Conservation (phyloP, 2,888 invertebrate genomes). For the Lasioglossum figueresi region DNA sequence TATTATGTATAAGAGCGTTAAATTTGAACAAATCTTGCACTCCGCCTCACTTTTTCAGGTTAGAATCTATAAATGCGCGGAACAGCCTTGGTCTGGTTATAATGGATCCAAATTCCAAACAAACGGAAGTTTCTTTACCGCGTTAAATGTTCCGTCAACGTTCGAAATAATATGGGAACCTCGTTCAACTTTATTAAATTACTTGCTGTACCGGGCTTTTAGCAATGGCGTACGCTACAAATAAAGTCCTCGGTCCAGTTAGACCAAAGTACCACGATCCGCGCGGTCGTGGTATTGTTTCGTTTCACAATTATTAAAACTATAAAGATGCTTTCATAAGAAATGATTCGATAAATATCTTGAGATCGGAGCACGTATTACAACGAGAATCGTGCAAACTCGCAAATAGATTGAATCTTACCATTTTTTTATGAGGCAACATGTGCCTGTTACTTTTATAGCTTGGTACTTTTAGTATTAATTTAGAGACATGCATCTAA, state of each 20-base stretch:
- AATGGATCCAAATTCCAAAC: background rate
- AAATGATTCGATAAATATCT: no score
- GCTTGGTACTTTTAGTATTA: no score
- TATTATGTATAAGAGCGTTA: no score
- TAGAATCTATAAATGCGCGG: background rate
- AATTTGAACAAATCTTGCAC: no score
- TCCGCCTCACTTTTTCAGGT: background rate
- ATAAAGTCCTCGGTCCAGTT: background rate
- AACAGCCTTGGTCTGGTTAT: background rate
- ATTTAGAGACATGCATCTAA: background rate
- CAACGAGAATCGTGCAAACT: no score
- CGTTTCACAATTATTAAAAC: no score
- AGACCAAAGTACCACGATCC: background rate
- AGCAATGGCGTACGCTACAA: background rate
- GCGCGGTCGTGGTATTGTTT: no score
- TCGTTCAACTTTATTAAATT: background rate
- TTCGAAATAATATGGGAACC: background rate
- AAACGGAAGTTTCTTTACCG: background rate
- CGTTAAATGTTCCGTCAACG: background rate
- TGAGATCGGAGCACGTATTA: no score
- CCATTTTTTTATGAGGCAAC: no score
- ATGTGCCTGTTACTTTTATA: no score
- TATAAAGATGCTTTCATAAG: no score
- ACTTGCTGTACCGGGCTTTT: background rate
- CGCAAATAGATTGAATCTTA: no score